Percentiles rank a stretch among this genome's conserved stretches.
Conservation (phyloP, 2,888 invertebrate species). For the Erpobdella octoculata region DNA sequence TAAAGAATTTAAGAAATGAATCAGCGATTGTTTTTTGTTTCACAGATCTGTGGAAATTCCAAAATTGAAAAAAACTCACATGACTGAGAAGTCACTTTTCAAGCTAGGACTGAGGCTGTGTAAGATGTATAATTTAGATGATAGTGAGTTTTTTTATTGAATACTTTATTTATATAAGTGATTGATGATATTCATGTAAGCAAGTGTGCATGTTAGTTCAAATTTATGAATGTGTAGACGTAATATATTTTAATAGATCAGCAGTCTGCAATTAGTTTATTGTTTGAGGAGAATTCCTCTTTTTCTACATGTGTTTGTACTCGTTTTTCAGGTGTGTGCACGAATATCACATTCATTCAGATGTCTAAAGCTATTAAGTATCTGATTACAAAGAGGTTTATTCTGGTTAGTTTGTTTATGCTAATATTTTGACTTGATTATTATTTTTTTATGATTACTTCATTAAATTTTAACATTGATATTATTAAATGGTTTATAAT, state of each 20-base stretch:
- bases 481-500: neutral
- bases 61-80: neutral
- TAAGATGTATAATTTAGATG: neutral
- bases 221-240: no score
- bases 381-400: conserved; percentile 19
- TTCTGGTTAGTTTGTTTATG: conserved; percentile 4
- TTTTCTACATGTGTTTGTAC: no score
- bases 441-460: neutral
- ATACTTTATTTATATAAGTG: no score
- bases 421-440: no score
- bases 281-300: no score
- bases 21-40: no score
- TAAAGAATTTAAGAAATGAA: no score
- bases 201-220: no score
- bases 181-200: no score
- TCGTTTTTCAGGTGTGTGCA: conserved; percentile 10
- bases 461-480: neutral
- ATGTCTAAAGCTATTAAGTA: conserved; percentile 14
- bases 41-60: no score
- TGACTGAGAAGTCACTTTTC: neutral
- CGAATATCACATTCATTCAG: conserved; percentile 5
- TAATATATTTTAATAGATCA: no score
- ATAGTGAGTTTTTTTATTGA: neutral
- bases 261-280: no score
- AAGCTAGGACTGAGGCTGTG: conserved; percentile 4